Percentiles rank a stretch among this genome's conserved stretches.
Conservation (phyloP, 2,888 invertebrate genomes). For the Petrophora chlorosata region DNA sequence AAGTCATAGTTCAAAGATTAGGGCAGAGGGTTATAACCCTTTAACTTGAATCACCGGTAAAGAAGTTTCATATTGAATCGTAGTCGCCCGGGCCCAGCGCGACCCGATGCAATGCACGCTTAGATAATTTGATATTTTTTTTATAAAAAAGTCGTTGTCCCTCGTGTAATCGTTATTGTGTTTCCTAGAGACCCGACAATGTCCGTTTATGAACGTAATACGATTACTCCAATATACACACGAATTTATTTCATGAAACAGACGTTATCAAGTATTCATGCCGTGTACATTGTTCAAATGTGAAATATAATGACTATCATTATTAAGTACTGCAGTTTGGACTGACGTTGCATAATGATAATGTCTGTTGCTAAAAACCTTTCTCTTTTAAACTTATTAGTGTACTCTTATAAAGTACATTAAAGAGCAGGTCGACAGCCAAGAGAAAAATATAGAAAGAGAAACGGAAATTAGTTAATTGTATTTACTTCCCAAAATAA, state of each 20-base stretch:
- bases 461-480: conserved; percentile 2
- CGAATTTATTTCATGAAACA: conserved; percentile 26
- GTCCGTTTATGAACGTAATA: conserved; percentile 31
- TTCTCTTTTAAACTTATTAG: background rate
- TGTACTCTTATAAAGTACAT: background rate
- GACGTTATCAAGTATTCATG: conserved; percentile 16
- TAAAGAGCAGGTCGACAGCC: too few relatives aligned
- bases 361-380: background rate
- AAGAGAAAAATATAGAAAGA: conserved; percentile 1
- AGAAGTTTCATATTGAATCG: conserved; percentile 75
- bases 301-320: conserved; percentile 18
- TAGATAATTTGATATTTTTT: conserved; percentile 64
- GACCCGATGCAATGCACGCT: conserved; percentile 60
- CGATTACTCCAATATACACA: conserved; percentile 35
- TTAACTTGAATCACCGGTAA: conserved; percentile 64
- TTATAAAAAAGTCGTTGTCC: conserved; percentile 63
- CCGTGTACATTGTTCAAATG: conserved; percentile 10
- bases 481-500: conserved; percentile 18
- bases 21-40: conserved; percentile 76
- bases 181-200: conserved; percentile 27
- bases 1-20: conserved; percentile 84
- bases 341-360: conserved; percentile 8
- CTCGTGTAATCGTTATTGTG: conserved; percentile 40
- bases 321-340: conserved; percentile 3
- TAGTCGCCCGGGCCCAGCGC: conserved; percentile 44